Base-by-base conservation (phyloP, 2,888 invertebrate genomes). In the Brachypterus glaber region DNA sequence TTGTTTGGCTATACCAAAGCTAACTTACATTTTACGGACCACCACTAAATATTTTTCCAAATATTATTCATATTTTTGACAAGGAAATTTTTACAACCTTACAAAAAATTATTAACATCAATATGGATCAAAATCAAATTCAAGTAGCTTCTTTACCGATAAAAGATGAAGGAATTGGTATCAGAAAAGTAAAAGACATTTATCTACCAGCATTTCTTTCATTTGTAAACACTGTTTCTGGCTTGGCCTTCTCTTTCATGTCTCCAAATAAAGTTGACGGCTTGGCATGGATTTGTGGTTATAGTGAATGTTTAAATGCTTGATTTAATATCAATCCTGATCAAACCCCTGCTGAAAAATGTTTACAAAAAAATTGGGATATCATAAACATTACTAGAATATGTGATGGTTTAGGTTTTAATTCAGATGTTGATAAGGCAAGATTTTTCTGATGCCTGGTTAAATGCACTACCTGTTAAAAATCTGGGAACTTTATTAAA, bases 1-100 rank as follows among this genome's bases (percentile, higher is more conserved):
- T 24, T 24, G 24, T 24, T 24, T 24, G 24, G 24, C 24, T 24
- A 24, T 24, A 24, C 24, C 24, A 24, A 24, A 24, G n/a, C 24
- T 24, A 8, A 8, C n/a, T 7, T 24, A 24, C 24, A 8, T 24
- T 8, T 24, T 24, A n/a, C 7, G 24, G 24, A 24, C 24, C n/a
- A 24, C 24, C n/a, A 7, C 24, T n/a, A 24, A 24, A 24, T 24
- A n/a, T 8, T 24, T 24, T 24, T 24, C 24, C 7, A 24, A 24
- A 24, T 24, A 8, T 8, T 24, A 24, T 24, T 8, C 8, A 24
- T 8, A 7, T 24, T 24, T 24, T 24, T n/a, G 24, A 8, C n/a
- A 24, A 24, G n/a, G 24, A 24, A 24, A 24, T 24, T 24, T 24
- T 24, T 24, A n/a, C 7, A 8, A 24, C 24, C n/a, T 24, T 24